A percentile compares a stretch with the other conserved stretches of the same genome.
Evolutionary conservation across 2,113 vertebrate species (phyloP).

Genomic region (Brienomyrus longianalis): DNA sequence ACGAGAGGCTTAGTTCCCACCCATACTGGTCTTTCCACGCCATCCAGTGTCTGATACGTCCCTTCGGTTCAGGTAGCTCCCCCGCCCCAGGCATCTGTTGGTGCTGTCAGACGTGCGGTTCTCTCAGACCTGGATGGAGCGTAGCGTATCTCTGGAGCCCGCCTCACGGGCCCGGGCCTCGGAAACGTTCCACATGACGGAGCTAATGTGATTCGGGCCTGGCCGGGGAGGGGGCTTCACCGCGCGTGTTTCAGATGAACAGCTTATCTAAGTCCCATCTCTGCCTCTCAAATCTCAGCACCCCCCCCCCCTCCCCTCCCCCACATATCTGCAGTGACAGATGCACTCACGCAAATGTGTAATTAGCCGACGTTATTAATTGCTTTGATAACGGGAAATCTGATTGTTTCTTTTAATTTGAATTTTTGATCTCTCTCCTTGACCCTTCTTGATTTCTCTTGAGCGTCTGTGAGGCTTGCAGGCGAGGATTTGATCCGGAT

Average conservation of each 20-base stretch:
- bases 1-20: not conserved
- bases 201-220: conserved; percentile 12
- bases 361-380: not conserved
- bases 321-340: not conserved
- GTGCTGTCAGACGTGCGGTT: not conserved
- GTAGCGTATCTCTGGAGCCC: not conserved
- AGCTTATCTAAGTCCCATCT: not conserved
- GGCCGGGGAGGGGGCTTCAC: not conserved
- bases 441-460: not conserved
- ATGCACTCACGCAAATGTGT: not conserved
- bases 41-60: not conserved
- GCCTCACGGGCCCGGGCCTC: not conserved
- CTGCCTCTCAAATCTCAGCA: not conserved
- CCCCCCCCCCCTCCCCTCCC: not conserved
- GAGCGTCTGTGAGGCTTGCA: not conserved
- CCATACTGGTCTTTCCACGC: not conserved
- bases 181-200: conserved; percentile 19
- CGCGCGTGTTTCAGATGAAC: not conserved
- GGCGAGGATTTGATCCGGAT: not conserved
- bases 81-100: not conserved
- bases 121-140: not conserved
- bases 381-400: conserved; percentile 5
- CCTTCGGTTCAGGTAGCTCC: not conserved
- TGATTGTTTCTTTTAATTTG: conserved; percentile 5
- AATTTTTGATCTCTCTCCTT: conserved; percentile 10